phyloP scores from a whole-genome alignment of 2,888 invertebrate species.

The Alviniconcha strummeri region DNA sequence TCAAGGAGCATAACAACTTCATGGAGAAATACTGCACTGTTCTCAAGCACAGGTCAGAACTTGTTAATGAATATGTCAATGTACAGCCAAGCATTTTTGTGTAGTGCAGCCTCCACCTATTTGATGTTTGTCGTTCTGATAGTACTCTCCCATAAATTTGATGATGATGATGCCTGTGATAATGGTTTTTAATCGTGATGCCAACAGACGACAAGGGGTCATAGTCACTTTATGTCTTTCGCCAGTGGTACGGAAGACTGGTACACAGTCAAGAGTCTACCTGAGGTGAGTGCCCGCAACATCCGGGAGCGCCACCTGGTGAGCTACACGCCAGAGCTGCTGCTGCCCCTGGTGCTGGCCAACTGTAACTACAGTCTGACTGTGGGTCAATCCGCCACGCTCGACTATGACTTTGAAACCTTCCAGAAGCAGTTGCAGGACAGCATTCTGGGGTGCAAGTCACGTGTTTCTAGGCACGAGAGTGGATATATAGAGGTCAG shows the following conservation, averaged over 20 bases:
- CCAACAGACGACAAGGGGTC: too few species aligned
- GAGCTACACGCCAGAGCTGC: conserved; percentile 43
- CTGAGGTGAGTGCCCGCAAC: conserved; percentile 40
- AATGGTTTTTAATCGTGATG: too few species aligned
- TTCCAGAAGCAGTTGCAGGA: conserved; percentile 33
- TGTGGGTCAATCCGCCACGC: conserved; percentile 28
- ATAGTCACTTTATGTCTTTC: neutral
- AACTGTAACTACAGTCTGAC: conserved; percentile 36
- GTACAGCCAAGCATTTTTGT: too few species aligned
- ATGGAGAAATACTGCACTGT: conserved; percentile 49
- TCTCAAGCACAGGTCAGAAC: conserved; percentile 37
- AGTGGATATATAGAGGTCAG: neutral
- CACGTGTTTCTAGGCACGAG: conserved; percentile 13
- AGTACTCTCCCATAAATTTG: too few species aligned
- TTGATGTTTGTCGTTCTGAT: too few species aligned
- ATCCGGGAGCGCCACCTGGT: conserved; percentile 50
- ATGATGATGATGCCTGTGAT: too few species aligned
- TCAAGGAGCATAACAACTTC: conserved; percentile 60
- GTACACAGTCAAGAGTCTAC: conserved; percentile 24
- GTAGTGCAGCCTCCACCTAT: too few species aligned
- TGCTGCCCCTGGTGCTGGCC: conserved; percentile 35
- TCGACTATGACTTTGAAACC: conserved; percentile 38
- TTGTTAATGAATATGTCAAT: neutral
- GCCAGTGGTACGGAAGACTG: neutral
- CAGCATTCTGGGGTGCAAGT: conserved; percentile 30